Percentiles rank a stretch among this genome's conserved stretches.
Evolutionary conservation across 2,113 vertebrate genomes (phyloP).

Genomic region (Callaeas wilsoni): DNA sequence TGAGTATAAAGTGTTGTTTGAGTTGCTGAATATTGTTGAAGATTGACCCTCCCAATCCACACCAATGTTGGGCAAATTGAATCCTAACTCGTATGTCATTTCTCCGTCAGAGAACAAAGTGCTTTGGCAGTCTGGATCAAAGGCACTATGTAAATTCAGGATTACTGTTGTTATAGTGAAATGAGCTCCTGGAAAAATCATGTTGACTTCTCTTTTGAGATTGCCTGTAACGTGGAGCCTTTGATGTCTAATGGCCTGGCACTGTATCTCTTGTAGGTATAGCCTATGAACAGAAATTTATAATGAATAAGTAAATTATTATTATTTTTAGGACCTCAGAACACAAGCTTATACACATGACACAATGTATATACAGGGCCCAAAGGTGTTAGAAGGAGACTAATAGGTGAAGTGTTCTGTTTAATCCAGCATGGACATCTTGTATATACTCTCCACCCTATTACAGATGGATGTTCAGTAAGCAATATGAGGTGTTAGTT

Average conservation of each 20-base stretch:
- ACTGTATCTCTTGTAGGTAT: not conserved
- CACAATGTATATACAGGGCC: not conserved
- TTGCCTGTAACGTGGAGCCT: not conserved
- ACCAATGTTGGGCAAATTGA: not conserved
- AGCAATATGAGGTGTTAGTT: not conserved
- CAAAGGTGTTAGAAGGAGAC: not conserved
- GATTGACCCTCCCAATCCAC: not conserved
- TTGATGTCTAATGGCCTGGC: not conserved
- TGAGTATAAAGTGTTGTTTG: not conserved
- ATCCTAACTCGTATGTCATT: not conserved
- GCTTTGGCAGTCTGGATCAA: constrained; percentile 2
- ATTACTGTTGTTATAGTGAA: not conserved
- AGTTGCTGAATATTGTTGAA: not conserved
- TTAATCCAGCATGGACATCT: not conserved
- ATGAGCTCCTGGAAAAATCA: constrained; percentile 15
- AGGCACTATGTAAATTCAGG: not conserved
- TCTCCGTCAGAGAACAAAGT: constrained; percentile 5
- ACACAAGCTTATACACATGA: not conserved
- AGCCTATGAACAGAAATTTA: not conserved
- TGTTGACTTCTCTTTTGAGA: not conserved
- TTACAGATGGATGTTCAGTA: not conserved
- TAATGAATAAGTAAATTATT: not conserved
- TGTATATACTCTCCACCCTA: not conserved
- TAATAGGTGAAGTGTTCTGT: not conserved
- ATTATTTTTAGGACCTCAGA: not conserved